Evolutionary conservation across 1,140 invertebrate genomes (phyloP).

Genomic region (Penaeus vannamei): DNA sequence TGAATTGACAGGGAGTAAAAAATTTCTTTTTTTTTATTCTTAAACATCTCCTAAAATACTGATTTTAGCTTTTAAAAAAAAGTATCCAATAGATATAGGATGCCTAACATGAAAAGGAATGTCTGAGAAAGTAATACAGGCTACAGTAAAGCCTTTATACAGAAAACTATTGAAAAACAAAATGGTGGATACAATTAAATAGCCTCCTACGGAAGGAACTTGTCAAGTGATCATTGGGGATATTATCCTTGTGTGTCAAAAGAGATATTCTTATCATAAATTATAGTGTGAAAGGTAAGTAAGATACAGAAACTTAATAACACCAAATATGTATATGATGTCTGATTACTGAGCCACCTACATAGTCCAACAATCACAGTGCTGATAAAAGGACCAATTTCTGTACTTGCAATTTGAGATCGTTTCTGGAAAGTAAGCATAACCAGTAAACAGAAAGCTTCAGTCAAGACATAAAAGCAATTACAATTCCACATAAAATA

Average conservation of each 20-base stretch:
- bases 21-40: background rate
- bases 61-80: background rate
- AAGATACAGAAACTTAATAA: too few species aligned
- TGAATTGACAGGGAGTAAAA: too few species aligned
- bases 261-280: slow-evolving; percentile 24
- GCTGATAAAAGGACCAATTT: slow-evolving; percentile 6
- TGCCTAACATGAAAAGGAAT: slow-evolving; percentile 18
- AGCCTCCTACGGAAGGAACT: slow-evolving; percentile 25
- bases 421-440: slow-evolving; percentile 40
- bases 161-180: slow-evolving; percentile 19
- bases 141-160: slow-evolving; percentile 21
- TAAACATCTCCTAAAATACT: background rate
- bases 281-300: background rate
- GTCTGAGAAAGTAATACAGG: slow-evolving; percentile 19
- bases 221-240: slow-evolving; percentile 1
- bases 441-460: background rate
- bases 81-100: too few species aligned
- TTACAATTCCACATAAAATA: too few species aligned
- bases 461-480: too few species aligned
- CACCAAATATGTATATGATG: background rate
- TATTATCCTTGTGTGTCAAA: slow-evolving; percentile 23
- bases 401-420: slow-evolving; percentile 44
- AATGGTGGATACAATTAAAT: slow-evolving; percentile 35
- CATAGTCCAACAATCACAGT: slow-evolving; percentile 28
- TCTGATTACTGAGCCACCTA: slow-evolving; percentile 37